Evolutionary conservation across 2,888 invertebrate species (phyloP), one percentile per base, ranked within the genome.

Genomic region (Leptinotarsa haldemani): DNA sequence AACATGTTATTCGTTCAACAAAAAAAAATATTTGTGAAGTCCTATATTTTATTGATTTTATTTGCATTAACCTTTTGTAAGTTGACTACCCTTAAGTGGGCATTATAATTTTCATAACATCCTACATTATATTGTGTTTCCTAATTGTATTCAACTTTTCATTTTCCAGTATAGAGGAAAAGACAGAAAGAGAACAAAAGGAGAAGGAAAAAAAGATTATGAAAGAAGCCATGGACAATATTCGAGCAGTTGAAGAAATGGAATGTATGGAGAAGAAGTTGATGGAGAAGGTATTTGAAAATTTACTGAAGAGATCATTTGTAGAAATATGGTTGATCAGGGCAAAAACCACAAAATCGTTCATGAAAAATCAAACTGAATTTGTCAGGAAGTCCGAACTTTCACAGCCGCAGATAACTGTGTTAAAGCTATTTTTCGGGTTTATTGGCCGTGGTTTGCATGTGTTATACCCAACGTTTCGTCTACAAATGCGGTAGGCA

Each of bases 221-320:
- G 53, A 81, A 84, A 74, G 88, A 88, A 77, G 83, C 81, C 1
- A 80, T 85, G 65, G 84, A 86, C 63, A 84, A 83, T 53, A 78
- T 82, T 64, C 79, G 82, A 71, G 81, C 85, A 56, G 81, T 84
- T 4, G 87, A 88, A 77, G 86, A 88, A 75, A 81, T 85, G 74
- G 83, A 84, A 47, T 85, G 85, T 70, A 83, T 89, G 5, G 82
- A 87, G 61, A 84, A 86, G 65, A 84, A 86, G 25, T 84, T 87
- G 70, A 63, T 75, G 67, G 83, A 87, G 18, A 84, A 87, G 69
- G 82, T 68, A 50, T 22, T 16, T 16, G 50, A n/a, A 13, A 15
- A 50, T n/a, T n/a, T 50, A 16, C 13, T 16, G 15, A 4, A 50
- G n/a, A 50, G n/a, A 15, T 15, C 2, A 4, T 50, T 50, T 7